Evolutionary conservation across 2,888 invertebrate species (phyloP).

Genomic region (Morinoia aosen): DNA sequence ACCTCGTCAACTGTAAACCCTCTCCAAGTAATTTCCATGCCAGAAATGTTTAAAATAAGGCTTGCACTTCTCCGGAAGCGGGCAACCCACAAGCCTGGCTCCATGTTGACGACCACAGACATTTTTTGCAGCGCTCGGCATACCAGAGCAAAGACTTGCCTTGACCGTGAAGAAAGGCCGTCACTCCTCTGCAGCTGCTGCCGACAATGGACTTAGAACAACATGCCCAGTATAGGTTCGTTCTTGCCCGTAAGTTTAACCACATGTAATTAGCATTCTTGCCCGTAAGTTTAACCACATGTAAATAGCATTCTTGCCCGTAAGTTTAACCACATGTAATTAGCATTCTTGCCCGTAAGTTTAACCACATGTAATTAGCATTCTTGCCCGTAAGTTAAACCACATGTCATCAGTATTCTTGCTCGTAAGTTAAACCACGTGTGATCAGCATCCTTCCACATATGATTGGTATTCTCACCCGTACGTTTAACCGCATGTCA

Average conservation of each 20-base stretch:
- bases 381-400: no score
- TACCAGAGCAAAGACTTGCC: conserved; percentile 10
- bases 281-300: neutral
- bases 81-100: neutral
- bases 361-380: neutral
- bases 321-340: no score
- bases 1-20: neutral
- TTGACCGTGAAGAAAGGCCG: neutral
- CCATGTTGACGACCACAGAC: neutral
- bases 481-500: no score
- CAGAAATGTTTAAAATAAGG: neutral
- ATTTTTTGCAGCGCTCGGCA: neutral
- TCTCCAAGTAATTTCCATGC: neutral
- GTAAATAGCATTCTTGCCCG: neutral
- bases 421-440: neutral
- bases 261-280: neutral
- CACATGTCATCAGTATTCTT: no score
- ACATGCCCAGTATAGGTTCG: neutral
- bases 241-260: neutral
- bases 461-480: no score
- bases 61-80: neutral
- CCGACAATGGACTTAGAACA: neutral
- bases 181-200: neutral
- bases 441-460: neutral
- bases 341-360: neutral